Conservation (phyloP, 2,113 vertebrate species). For the Cyanistes caeruleus region DNA sequence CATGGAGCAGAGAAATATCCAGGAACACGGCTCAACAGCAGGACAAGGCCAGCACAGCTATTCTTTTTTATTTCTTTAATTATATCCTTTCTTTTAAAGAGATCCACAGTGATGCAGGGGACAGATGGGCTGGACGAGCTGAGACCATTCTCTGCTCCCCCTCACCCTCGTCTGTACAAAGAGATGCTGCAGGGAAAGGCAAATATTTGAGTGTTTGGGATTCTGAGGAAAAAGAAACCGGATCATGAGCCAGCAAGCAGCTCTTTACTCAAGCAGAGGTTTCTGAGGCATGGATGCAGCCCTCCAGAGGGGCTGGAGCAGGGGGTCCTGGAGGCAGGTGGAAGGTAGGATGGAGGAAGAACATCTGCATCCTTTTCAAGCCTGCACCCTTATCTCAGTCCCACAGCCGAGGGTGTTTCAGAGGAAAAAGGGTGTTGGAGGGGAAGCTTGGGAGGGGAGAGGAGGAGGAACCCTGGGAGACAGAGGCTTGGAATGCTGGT, state of each 20-base stretch:
- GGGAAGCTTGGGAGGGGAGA: background rate
- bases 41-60: background rate
- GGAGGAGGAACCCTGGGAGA: background rate
- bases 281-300: background rate
- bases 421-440: background rate
- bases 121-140: background rate
- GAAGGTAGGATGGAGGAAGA: background rate
- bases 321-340: background rate
- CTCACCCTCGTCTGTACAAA: background rate
- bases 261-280: background rate
- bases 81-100: background rate
- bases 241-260: background rate
- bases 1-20: background rate
- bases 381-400: background rate
- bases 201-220: conserved; percentile 6
- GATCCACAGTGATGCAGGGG: background rate
- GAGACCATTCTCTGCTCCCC: background rate
- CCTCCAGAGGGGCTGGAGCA: background rate
- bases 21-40: background rate
- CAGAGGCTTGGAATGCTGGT: background rate
- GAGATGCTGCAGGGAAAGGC: background rate
- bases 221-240: rapidly evolving
- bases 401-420: background rate
- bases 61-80: background rate
- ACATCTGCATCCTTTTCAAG: background rate